Evolutionary conservation across 2,797 vertebrate genomes (phyloP).

Genomic region (Siniperca obscura): DNA sequence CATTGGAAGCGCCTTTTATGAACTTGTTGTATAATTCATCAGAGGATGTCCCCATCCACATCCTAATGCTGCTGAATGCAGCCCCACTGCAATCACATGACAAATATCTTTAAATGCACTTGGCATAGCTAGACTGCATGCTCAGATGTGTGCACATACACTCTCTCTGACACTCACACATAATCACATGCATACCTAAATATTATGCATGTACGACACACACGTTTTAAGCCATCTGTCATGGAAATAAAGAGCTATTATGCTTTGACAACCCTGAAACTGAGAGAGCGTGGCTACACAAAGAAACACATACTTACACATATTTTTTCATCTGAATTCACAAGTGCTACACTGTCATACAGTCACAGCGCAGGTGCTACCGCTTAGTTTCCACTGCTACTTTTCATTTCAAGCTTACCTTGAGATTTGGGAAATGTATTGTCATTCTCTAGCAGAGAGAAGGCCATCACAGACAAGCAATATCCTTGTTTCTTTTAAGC

Average conservation of each 20-base stretch:
- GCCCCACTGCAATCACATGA: constrained; percentile 73
- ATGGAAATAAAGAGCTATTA: constrained; percentile 41
- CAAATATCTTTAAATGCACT: constrained; percentile 66
- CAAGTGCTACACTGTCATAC: constrained; percentile 28
- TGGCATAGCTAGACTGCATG: constrained; percentile 31
- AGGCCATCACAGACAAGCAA: constrained; percentile 33
- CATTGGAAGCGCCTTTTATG: constrained; percentile 87
- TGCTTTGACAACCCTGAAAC: constrained; percentile 52
- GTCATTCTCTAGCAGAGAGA: constrained; percentile 41
- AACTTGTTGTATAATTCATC: constrained; percentile 94
- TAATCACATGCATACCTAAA: constrained; percentile 15
- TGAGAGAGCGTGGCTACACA: constrained; percentile 3
- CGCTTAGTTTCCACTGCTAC: constrained; percentile 31
- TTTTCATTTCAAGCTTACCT: constrained; percentile 49
- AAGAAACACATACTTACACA: constrained; percentile 12
- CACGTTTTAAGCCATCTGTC: constrained; percentile 4
- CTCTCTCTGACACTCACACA: constrained; percentile 9
- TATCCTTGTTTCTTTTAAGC: constrained; percentile 39
- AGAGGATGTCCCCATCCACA: constrained; percentile 83
- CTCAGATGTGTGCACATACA: constrained; percentile 16
- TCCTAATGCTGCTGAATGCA: constrained; percentile 60
- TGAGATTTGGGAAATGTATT: constrained; percentile 47
- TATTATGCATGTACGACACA: constrained; percentile 25
- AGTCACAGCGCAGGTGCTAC: constrained; percentile 30
- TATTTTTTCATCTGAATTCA: constrained; percentile 46